Evolutionary conservation across 2,113 vertebrate genomes (phyloP).

Genomic region (Piprites chloris): DNA sequence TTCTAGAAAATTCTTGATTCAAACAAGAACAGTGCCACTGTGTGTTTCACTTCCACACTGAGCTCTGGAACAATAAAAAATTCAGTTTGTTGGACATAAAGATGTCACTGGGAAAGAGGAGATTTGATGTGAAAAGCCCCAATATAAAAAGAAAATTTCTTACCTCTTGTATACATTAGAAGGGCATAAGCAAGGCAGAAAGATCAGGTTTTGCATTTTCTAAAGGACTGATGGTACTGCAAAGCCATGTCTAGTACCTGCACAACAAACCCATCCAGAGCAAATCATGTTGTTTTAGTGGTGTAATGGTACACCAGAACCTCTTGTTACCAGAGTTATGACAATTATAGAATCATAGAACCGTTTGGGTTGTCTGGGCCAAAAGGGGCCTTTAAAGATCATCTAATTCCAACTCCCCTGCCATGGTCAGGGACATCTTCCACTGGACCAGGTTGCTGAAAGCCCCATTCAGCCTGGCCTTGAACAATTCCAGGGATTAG

Average conservation of each 20-base stretch:
- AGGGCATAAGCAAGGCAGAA: not conserved
- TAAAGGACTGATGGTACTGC: not conserved
- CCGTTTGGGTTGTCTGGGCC: not conserved
- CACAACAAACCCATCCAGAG: not conserved
- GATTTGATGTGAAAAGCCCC: not conserved
- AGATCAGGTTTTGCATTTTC: not conserved
- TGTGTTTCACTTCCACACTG: not conserved
- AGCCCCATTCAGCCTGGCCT: not conserved
- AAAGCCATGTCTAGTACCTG: not conserved
- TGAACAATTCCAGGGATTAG: not conserved
- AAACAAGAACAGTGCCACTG: rapidly evolving
- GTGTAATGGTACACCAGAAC: not conserved
- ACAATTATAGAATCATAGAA: not conserved
- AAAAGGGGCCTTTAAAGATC: not conserved
- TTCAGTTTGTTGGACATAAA: not conserved
- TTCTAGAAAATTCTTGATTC: not conserved
- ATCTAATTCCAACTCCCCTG: not conserved
- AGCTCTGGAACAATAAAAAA: not conserved
- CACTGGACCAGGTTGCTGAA: not conserved
- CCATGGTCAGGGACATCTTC: not conserved
- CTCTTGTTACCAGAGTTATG: not conserved
- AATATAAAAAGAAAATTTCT: not conserved
- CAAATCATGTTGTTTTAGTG: not conserved
- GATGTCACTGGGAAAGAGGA: not conserved
- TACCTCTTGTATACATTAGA: not conserved